Evolutionary conservation across 2,113 vertebrate species (phyloP).

Genomic region (Abramis brama): DNA sequence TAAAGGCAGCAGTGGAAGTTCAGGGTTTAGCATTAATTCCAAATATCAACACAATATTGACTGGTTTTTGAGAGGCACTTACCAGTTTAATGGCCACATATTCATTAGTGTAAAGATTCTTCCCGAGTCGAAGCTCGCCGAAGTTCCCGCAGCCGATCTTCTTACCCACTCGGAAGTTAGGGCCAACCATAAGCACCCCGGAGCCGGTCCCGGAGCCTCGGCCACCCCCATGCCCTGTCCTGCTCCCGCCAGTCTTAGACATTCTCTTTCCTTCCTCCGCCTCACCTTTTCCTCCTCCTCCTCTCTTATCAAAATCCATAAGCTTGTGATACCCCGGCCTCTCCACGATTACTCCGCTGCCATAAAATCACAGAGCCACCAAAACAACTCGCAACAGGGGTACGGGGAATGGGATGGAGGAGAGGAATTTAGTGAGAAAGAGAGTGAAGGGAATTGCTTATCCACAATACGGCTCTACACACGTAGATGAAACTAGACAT

Average conservation of each 20-base stretch:
- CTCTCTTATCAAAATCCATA: constrained; percentile 65
- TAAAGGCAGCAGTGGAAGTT: background rate
- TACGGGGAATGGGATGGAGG: constrained; percentile 29
- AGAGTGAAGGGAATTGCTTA: constrained; percentile 8
- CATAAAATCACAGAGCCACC: constrained; percentile 58
- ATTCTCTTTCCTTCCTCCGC: constrained; percentile 89
- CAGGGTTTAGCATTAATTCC: background rate
- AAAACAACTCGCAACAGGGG: constrained; percentile 48
- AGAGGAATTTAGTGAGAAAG: background rate
- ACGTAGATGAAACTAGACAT: constrained; percentile 18
- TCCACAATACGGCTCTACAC: constrained; percentile 10
- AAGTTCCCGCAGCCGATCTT: constrained; percentile 98
- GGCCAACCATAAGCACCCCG: constrained; percentile 95
- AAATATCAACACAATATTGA: background rate
- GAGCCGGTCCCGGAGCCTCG: constrained; percentile 85
- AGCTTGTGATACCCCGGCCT: constrained; percentile 66
- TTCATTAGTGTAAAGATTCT: constrained; percentile 95
- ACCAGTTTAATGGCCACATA: constrained; percentile 98
- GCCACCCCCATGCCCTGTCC: constrained; percentile 74
- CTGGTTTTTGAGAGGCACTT: constrained; percentile 57
- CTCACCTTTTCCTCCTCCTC: constrained; percentile 79
- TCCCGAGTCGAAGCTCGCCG: constrained; percentile 92
- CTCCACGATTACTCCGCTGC: constrained; percentile 62
- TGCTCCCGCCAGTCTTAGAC: constrained; percentile 80
- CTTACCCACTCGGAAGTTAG: constrained; percentile 96